Base-by-base conservation (phyloP, 2,888 invertebrate species). In the Melieria omissa region DNA sequence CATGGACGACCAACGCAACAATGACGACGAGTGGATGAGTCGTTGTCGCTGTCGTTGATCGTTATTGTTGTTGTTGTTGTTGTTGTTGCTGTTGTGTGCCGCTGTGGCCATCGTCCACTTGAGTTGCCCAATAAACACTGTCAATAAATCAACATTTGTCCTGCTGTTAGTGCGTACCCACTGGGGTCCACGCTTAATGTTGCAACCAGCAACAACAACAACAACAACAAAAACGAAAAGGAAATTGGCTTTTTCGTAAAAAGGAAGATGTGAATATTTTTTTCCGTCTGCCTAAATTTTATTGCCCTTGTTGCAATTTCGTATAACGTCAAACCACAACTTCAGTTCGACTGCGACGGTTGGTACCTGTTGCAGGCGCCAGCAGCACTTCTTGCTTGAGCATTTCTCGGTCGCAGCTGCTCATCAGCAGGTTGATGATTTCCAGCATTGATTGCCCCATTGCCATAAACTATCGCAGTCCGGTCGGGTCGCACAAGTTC, bases 81-180 rank as follows among this genome's bases (percentile, higher is more conserved):
- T 29, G 29, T 16, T 16, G 16, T 16, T 16, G 16, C 1, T 29
- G 29, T 29, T 29, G 29, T 29, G 29, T 29, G 29, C 29, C 29
- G 29, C 29, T 29, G 29, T 29, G 29, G 29, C 29, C 29, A 29
- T 29, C 63, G 72, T 72, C 73, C 77, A 76, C 76, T 77, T 76
- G 73, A 75, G 74, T 73, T 73, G 73, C 29, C 29, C 29, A 29
- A 29, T 29, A 29, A 29, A 29, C 29, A 29, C 29, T 29, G 73
- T 77, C 77, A 76, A 77, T 77, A 77, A 76, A 77, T 77, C 77
- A 77, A 74, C 76, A 77, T 77, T 77, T 77, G 77, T 77, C 77
- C 57, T 70, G 55, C 64, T 9, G 5, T 57, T 57, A 52, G 9
- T 52, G 52, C 5, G 9, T 52, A 52, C 9, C 29, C 29, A 29